Evolutionary conservation across 2,888 invertebrate species (phyloP).

Genomic region (Prosopocoilus inquinatus): DNA sequence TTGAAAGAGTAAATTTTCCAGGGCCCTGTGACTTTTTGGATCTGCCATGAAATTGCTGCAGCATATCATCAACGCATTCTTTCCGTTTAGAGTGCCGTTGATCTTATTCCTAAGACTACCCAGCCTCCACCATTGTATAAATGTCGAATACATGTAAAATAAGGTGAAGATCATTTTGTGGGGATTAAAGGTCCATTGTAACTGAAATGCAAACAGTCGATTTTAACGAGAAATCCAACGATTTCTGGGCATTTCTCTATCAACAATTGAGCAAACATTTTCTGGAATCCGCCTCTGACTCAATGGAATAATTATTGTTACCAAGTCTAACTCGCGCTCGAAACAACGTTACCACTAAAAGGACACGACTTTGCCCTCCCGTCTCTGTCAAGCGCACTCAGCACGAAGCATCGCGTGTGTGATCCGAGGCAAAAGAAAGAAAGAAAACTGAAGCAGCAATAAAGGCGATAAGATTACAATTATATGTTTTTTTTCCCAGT

Average conservation of each 20-base stretch:
- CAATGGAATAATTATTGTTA: slow-evolving; percentile 2
- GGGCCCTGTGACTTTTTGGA: slow-evolving; percentile 37
- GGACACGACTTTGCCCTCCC: neutral
- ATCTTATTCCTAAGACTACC: slow-evolving; percentile 68
- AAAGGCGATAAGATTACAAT: neutral
- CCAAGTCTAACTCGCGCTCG: neutral
- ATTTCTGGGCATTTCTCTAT: too few species aligned
- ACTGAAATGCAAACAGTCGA: neutral
- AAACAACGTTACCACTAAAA: too few species aligned
- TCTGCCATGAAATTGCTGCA: slow-evolving; percentile 38
- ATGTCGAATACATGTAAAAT: slow-evolving; percentile 80
- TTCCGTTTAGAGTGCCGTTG: slow-evolving; percentile 49
- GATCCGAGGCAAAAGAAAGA: too few species aligned
- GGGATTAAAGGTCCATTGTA: neutral
- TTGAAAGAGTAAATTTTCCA: slow-evolving; percentile 62
- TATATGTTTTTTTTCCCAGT: neutral
- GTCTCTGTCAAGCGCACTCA: neutral
- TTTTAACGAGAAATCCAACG: neutral
- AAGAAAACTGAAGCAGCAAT: too few species aligned
- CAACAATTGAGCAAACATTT: neutral
- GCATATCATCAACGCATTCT: slow-evolving; percentile 46
- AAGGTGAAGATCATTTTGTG: slow-evolving; percentile 70
- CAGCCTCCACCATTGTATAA: slow-evolving; percentile 77
- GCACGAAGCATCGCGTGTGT: neutral
- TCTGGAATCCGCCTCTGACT: neutral